Conservation (phyloP, 1,140 invertebrate genomes). For the Philopotamus ludificatus region DNA sequence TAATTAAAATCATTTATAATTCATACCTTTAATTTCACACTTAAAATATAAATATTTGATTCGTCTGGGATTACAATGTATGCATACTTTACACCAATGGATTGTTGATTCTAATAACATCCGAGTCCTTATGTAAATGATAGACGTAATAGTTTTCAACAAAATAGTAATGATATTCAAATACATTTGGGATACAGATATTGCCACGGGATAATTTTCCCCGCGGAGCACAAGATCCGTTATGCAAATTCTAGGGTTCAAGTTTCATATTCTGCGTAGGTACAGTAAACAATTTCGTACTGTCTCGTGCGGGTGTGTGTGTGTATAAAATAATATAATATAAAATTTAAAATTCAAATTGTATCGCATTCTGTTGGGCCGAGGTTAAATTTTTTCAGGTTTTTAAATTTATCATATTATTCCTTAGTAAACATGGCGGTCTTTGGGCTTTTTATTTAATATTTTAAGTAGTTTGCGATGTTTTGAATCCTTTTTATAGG, state of each 20-base stretch:
- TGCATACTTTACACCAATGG: not conserved
- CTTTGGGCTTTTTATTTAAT: too few species aligned
- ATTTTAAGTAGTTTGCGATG: too few species aligned
- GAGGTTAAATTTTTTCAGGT: too few species aligned
- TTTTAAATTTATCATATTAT: too few species aligned
- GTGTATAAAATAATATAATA: too few species aligned
- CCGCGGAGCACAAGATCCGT: slow-evolving; percentile 5
- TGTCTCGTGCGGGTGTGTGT: not conserved
- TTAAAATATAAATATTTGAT: not conserved
- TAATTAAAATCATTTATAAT: not conserved
- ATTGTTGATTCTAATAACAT: not conserved
- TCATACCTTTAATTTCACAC: not conserved
- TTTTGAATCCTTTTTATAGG: too few species aligned
- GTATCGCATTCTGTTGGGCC: too few species aligned
- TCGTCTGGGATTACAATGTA: not conserved
- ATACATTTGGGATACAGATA: not conserved
- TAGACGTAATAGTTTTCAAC: not conserved
- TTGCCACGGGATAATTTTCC: not conserved
- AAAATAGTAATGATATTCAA: not conserved
- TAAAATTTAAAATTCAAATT: too few species aligned
- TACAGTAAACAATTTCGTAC: slow-evolving; percentile 4
- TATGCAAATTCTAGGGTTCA: slow-evolving; percentile 25
- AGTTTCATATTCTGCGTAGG: not conserved
- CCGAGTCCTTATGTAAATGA: not conserved
- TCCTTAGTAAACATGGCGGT: too few species aligned